Base-by-base conservation (phyloP, 2,888 invertebrate species). In the Willowsia nigromaculata region DNA sequence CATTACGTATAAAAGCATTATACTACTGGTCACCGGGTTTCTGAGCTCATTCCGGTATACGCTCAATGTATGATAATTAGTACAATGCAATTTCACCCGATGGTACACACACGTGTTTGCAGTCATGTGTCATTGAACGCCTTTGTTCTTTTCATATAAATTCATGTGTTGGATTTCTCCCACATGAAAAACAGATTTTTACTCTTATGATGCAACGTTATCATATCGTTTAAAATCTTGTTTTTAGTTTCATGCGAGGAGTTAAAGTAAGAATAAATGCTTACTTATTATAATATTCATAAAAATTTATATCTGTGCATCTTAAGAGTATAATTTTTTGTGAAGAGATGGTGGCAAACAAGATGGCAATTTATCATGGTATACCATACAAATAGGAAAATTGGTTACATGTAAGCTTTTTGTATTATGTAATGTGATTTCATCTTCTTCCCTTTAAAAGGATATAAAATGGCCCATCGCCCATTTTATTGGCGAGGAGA, bases 71-170 rank as follows among this genome's bases (percentile, higher is more conserved):
- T 15, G 53, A 15, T 37, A 33, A n/a, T n/a, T n/a, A n/a, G n/a
- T n/a, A n/a, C n/a, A 76, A 30, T 43, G 30, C 30, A 33, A 43
- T 53, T 74, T n/a, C 43, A 74, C 27, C 27, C 43, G 47, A 50
- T 43, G 7, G 40, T 43, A 11, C 9, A 76, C 25, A 59, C 87
- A 81, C 81, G 82, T 87, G 87, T 74, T 18, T 30, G 37, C 27
- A 40, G 56, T 40, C 53, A 33, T 80, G 87, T 82, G 87, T 87
- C 87, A 87, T 87, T 87, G 87, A 87, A 87, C 87, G 87, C 68
- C 15, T 11, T 18, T 18, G 9, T 40, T 13, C 40, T 71, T 13
- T 11, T 40, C 40, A 53, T 53, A 56, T n/a, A 11, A 1, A 53
- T 6, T 18, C 18, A 18, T 56, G 3, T 56, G 18, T 18, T 62